Evolutionary conservation across 2,797 vertebrate genomes (phyloP), one percentile per base, ranked within the genome.

Genomic region (Halcyon chelicuti): DNA sequence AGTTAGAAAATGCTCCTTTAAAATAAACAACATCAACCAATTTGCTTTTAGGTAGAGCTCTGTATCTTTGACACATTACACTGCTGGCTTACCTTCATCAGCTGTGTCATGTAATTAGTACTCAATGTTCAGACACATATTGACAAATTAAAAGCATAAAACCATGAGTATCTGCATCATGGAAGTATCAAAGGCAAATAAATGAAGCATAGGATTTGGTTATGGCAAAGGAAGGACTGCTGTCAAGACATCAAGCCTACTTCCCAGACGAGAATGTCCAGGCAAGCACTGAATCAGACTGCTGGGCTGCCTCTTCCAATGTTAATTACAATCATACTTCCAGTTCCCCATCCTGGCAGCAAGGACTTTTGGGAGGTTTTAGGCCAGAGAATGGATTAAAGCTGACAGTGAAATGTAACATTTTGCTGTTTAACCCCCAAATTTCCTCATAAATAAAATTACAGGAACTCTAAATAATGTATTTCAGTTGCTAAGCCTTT

Each of bases 1-100:
- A 94, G 51, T 60, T 13, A 70, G 37, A 52, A 81, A 86, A 86
- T 42, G 7, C 37, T 74, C 66, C 35, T 91, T 90, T 66, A 68
- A 86, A 91, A 65, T 37, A 73, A 95, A 68, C 23, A 22, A 71
- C 40, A 39, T 90, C 68, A 58, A 52, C 39, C n/a, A 37, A 40
- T 39, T 58, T 35, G 35, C 46, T 57, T 81, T 74, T 49, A 87
- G 76, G 44, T 47, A 6, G 6, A 82, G 76, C 66, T 89, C 49
- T 70, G 55, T 31, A 7, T 22, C 58, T 74, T 6, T 1, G 3
- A 26, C 0, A 0, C 0, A 7, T 29, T 52, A 13, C 4, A 3
- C 2, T 52, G 80, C 90, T 67, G 71, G 57, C 58, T 13, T 42
- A 29, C 40, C 39, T 40, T 70, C 72, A 71, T 81, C 85, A 89